phyloP scores from a whole-genome alignment of 2,888 invertebrate genomes.

The Melanchra persicariae region DNA sequence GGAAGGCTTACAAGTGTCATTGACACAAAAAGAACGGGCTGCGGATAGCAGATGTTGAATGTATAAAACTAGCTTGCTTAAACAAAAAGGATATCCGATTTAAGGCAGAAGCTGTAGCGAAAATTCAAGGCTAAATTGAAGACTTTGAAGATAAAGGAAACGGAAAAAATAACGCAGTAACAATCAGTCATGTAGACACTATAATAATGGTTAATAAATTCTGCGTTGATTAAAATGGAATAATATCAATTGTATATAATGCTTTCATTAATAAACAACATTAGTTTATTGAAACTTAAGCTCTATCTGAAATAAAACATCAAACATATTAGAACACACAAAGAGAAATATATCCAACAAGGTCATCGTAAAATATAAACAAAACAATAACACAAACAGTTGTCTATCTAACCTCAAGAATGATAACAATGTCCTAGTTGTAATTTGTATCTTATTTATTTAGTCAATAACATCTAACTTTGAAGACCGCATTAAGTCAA shows the following conservation, averaged over 20 bases:
- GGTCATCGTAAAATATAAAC: neutral
- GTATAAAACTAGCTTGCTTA: slow-evolving; percentile 75
- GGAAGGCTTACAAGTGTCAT: slow-evolving; percentile 78
- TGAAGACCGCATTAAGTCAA: neutral
- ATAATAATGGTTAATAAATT: neutral
- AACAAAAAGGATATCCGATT: slow-evolving; percentile 62
- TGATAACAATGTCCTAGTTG: neutral
- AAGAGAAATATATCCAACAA: neutral
- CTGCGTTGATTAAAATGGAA: neutral
- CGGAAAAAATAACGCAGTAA: neutral
- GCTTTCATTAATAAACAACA: neutral
- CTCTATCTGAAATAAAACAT: neutral
- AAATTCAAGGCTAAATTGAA: neutral
- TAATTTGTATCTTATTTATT: neutral
- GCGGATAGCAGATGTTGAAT: slow-evolving; percentile 81
- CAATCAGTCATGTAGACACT: neutral
- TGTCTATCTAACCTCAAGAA: neutral
- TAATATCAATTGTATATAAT: too few species aligned
- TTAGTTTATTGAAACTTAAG: neutral
- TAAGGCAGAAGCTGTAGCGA: slow-evolving; percentile 29
- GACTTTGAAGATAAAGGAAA: neutral
- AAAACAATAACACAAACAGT: neutral
- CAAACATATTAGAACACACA: neutral
- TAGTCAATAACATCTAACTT: neutral
- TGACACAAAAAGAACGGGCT: slow-evolving; percentile 75